Base-by-base conservation (phyloP, 2,888 invertebrate species). In the Ischnura elegans region DNA sequence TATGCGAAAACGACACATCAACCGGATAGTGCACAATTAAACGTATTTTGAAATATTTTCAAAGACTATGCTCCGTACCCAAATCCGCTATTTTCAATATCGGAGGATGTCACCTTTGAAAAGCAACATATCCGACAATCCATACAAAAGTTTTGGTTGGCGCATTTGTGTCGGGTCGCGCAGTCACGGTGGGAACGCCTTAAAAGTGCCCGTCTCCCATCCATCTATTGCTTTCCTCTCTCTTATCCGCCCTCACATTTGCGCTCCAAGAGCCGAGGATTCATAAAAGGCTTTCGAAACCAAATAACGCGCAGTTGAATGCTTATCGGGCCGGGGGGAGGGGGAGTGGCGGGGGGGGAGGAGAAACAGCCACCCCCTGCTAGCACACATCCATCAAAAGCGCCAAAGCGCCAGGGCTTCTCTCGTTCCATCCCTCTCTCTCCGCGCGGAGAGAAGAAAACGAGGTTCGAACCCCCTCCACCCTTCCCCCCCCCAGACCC, bases 261-360 rank as follows among this genome's bases (percentile, higher is more conserved):
- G 55, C 87, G 42, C n/a, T 55, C 90, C 42, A 90, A 36, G 61
- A 36, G 61, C 43, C 61, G n/a, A 51, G 90, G 61, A 45, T 90
- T 66, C 90, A 90, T 90, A 90, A 90, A 76, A 90, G 90, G 45
- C 90, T 90, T 76, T 76, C 61, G 90, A 90, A 90, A 90, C 90
- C 90, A 90, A 90, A 90, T 90, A 90, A 90, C 90, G 90, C 61
- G 90, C 90, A 43, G 90, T 76, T 90, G 90, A 90, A 90, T 90
- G 90, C 90, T 90, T 90, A 90, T 90, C 90, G 55, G 90, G 51
- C 8, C 16, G 6, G 61, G 76, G 76, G 55, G 4, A 21, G 3
- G 21, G 55, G 55, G 21, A 21, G 55, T 3, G 55, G 90, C 4
- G 55, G 55, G 61, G 66, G 29, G 29, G 29, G 29, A 66, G 25